phyloP scores from a whole-genome alignment of 2,888 invertebrate genomes.

The Neoitamus cyanurus region DNA sequence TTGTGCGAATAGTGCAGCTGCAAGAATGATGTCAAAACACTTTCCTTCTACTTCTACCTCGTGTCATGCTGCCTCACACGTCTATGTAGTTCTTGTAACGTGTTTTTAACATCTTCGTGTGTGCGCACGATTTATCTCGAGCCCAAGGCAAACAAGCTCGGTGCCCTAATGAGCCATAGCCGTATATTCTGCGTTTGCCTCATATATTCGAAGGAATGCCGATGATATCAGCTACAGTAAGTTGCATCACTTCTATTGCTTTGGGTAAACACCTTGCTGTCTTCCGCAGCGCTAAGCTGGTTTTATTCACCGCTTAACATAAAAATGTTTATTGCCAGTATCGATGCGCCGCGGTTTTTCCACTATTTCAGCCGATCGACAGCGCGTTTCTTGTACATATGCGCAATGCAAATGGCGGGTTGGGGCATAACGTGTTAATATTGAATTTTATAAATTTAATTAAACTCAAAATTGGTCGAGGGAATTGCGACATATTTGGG shows the following conservation, averaged over 20 bases:
- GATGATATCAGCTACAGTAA: constrained; percentile 20
- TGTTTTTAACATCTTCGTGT: background rate
- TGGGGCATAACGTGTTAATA: background rate
- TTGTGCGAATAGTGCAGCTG: background rate
- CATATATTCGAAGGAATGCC: constrained; percentile 35
- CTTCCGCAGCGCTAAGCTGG: background rate
- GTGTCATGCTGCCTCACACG: background rate
- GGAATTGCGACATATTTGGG: too few species aligned
- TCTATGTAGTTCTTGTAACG: too few species aligned
- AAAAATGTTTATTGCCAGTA: background rate
- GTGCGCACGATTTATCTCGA: constrained; percentile 13
- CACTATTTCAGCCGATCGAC: background rate
- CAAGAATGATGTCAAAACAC: background rate
- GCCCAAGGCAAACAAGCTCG: constrained; percentile 42
- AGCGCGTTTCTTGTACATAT: background rate
- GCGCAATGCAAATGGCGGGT: background rate
- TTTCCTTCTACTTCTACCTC: background rate
- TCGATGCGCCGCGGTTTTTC: background rate
- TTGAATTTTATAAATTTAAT: background rate
- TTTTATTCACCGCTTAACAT: background rate
- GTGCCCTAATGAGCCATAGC: constrained; percentile 41
- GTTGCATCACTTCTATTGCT: constrained; percentile 40
- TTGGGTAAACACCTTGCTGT: constrained; percentile 11
- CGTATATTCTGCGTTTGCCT: background rate
- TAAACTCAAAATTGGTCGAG: background rate